Evolutionary conservation across 2,888 invertebrate species (phyloP).

Genomic region (Agrochola circellaris): DNA sequence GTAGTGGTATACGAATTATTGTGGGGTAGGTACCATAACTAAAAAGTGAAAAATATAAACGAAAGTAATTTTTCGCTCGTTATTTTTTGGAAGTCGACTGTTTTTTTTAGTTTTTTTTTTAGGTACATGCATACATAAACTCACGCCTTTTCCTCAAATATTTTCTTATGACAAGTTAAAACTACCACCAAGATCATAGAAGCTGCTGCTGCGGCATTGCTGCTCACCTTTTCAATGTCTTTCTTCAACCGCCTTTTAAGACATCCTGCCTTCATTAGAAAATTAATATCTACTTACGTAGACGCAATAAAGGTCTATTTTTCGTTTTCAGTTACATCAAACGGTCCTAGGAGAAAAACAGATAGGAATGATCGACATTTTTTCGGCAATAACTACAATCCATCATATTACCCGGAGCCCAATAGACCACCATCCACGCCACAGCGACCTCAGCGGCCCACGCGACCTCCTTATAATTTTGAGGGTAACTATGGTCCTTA

Average conservation of each 20-base stretch:
- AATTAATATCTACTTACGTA: background rate
- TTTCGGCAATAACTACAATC: conserved; percentile 62
- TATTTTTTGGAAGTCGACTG: too few species aligned
- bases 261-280: background rate
- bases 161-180: background rate
- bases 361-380: conserved; percentile 53
- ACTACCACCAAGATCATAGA: background rate
- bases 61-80: too few species aligned
- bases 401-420: conserved; percentile 50
- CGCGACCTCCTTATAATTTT: conserved; percentile 49
- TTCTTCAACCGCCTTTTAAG: background rate
- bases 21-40: too few species aligned
- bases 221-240: background rate
- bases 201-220: background rate
- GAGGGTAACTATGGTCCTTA: conserved; percentile 78
- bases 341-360: conserved; percentile 54
- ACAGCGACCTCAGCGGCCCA: conserved; percentile 65
- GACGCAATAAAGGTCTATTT: background rate
- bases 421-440: conserved; percentile 43
- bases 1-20: too few species aligned
- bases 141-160: background rate
- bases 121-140: background rate
- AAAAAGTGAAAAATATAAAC: too few species aligned
- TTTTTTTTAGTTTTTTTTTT: background rate
- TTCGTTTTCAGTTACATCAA: conserved; percentile 72